These are phyloP conservation scores for Aphis craccivora DNA, from an alignment of 1,140 invertebrate genomes.

Conservation along the genomic window DNA sequence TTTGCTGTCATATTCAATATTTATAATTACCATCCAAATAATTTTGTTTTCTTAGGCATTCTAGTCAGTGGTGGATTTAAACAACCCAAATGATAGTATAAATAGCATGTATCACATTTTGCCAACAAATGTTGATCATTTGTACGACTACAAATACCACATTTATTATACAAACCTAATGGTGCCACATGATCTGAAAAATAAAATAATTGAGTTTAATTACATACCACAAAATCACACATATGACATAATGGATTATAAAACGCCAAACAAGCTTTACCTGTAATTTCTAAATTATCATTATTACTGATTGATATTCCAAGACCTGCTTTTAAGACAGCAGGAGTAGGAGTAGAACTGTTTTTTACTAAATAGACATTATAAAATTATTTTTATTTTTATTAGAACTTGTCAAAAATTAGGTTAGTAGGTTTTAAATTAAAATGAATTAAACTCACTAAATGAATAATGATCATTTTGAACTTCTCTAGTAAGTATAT, in stretches of 20 bases:
- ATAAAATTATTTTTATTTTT: background rate
- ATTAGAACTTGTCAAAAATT: background rate
- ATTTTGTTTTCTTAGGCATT: constrained; percentile 93
- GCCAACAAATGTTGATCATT: constrained; percentile 88
- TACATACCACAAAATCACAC: background rate
- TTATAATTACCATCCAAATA: constrained; percentile 81
- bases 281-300: constrained; percentile 9
- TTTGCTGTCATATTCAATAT: constrained; percentile 10
- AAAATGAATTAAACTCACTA: constrained; percentile 33
- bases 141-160: constrained; percentile 83
- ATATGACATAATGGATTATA: background rate
- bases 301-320: constrained; percentile 72
- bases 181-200: constrained; percentile 48
- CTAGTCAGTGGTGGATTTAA: constrained; percentile 89
- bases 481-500: background rate
- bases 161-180: constrained; percentile 68
- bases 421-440: background rate
- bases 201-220: constrained; percentile 8
- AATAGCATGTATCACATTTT: constrained; percentile 92
- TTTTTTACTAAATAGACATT: background rate
- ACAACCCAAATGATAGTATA: constrained; percentile 93
- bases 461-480: background rate
- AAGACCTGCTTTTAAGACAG: constrained; percentile 81
- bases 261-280: background rate
- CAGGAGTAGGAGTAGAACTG: constrained; percentile 75